Evolutionary conservation across 2,797 vertebrate species (phyloP).

Genomic region (Thunnus albacares): DNA sequence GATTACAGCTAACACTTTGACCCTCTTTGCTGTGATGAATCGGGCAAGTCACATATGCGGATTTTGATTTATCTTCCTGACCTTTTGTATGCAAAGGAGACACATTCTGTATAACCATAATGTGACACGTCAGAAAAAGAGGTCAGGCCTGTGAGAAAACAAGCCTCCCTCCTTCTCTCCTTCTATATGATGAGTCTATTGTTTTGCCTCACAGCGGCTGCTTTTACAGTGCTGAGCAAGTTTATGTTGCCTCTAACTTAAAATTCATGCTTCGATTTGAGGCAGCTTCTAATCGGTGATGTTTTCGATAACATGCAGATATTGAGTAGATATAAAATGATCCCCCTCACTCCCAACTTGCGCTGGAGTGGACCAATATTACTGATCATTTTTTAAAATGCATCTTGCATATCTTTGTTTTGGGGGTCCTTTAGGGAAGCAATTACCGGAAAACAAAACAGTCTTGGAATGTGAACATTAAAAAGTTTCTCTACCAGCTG

Average conservation of each 20-base stretch:
- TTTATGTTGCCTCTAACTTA: slow-evolving; percentile 45
- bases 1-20: slow-evolving; percentile 82
- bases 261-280: slow-evolving; percentile 27
- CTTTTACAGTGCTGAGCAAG: slow-evolving; percentile 69
- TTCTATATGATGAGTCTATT: slow-evolving; percentile 73
- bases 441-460: too few species aligned
- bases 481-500: too few species aligned
- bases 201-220: slow-evolving; percentile 70
- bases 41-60: slow-evolving; percentile 75
- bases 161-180: slow-evolving; percentile 64
- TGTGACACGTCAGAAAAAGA: slow-evolving; percentile 86
- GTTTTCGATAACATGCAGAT: neutral
- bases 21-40: slow-evolving; percentile 85
- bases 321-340: neutral
- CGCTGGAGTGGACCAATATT: too few species aligned
- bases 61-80: slow-evolving; percentile 89
- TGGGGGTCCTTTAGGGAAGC: too few species aligned
- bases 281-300: neutral
- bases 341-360: too few species aligned
- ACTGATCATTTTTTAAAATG: too few species aligned
- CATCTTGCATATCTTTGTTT: too few species aligned
- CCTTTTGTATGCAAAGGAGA: slow-evolving; percentile 90
- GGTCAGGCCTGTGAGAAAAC: slow-evolving; percentile 83
- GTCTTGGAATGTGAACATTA: too few species aligned
- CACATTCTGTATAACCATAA: slow-evolving; percentile 80